phyloP scores from a whole-genome alignment of 2,888 invertebrate genomes.

The Polietes domitor region DNA sequence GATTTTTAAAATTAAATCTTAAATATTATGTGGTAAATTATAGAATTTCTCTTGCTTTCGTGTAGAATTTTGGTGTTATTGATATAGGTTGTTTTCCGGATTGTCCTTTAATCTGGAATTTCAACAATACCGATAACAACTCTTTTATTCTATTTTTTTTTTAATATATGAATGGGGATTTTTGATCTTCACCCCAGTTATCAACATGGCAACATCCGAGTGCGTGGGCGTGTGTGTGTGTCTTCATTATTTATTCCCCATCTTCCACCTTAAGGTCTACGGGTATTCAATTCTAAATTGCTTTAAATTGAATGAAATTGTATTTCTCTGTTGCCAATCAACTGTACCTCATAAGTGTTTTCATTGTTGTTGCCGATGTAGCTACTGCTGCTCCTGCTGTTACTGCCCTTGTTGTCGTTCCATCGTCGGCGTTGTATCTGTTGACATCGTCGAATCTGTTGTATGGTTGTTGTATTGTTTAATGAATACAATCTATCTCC shows the following conservation, averaged over 20 bases:
- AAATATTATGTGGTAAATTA: no score
- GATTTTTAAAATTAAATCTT: no score
- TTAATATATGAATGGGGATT: background rate
- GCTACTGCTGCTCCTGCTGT: background rate
- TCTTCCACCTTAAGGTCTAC: background rate
- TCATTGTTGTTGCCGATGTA: background rate
- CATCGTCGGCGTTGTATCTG: background rate
- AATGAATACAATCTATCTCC: conserved; percentile 58
- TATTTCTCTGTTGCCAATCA: conserved; percentile 52
- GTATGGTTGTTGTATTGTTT: conserved; percentile 40
- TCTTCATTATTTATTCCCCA: background rate
- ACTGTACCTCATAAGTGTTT: conserved; percentile 42
- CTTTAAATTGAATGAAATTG: conserved; percentile 33
- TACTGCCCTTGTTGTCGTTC: background rate
- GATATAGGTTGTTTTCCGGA: no score
- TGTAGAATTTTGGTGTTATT: no score
- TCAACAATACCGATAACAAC: background rate
- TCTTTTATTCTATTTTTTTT: background rate
- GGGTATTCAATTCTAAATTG: conserved; percentile 32
- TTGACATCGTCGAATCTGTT: no score
- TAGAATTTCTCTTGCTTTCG: no score
- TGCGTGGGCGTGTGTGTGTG: background rate
- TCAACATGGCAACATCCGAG: background rate
- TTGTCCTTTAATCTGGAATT: no score
- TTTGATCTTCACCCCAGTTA: background rate